A percentile compares a stretch with the other conserved stretches of the same genome.
Conservation (phyloP, 2,888 invertebrate genomes). For the Drosophila mimetica region DNA sequence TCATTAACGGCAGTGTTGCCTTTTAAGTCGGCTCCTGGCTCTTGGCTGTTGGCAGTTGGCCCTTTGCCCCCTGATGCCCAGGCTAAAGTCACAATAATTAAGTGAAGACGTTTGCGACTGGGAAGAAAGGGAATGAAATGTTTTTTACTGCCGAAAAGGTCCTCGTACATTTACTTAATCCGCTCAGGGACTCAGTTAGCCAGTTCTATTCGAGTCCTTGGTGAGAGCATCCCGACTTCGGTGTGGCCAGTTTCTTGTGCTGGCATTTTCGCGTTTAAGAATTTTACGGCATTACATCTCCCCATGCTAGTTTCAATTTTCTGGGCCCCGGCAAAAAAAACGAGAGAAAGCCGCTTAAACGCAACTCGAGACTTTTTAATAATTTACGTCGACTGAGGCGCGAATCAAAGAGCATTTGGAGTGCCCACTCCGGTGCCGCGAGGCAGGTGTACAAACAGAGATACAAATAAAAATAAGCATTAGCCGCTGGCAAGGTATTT, state of each 20-base stretch:
- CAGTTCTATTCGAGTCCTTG: not conserved
- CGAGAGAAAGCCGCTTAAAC: slow-evolving; percentile 69
- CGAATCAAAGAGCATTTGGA: slow-evolving; percentile 59
- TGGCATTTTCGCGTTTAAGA: slow-evolving; percentile 22
- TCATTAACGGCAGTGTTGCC: slow-evolving; percentile 67
- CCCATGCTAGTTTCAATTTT: slow-evolving; percentile 41
- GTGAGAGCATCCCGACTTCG: slow-evolving; percentile 19
- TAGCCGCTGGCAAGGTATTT: slow-evolving; percentile 17
- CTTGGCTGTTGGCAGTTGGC: slow-evolving; percentile 18
- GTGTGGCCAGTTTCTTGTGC: slow-evolving; percentile 1
- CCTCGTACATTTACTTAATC: slow-evolving; percentile 22
- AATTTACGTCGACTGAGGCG: slow-evolving; percentile 61
- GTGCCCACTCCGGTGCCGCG: slow-evolving; percentile 45
- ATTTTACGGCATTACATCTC: slow-evolving; percentile 14
- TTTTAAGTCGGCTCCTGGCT: slow-evolving; percentile 52
- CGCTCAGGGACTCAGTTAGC: slow-evolving; percentile 15
- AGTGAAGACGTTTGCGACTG: slow-evolving; percentile 29
- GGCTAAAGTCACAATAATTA: slow-evolving; percentile 32
- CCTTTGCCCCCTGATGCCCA: slow-evolving; percentile 21
- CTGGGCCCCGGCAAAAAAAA: slow-evolving; percentile 31
- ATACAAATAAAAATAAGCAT: slow-evolving; percentile 48
- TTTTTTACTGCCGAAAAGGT: slow-evolving; percentile 7
- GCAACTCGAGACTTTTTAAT: slow-evolving; percentile 69
- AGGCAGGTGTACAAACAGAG: slow-evolving; percentile 58
- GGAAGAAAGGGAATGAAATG: slow-evolving; percentile 8